Base-by-base conservation (phyloP, 2,797 vertebrate genomes). In the Thripadectes ignobilis region DNA sequence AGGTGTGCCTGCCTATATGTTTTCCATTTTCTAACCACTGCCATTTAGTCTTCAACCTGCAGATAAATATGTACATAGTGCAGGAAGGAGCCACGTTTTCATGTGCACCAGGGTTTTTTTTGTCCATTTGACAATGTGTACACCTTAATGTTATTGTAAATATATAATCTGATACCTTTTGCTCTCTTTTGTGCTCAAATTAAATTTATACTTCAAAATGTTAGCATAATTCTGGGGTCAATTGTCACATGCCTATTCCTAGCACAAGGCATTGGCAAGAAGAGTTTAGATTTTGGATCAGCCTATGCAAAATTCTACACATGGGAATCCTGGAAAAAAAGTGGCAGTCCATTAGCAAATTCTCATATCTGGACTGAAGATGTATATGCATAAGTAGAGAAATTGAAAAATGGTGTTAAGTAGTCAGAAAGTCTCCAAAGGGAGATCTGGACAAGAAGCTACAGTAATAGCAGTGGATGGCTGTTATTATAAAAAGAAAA, bases 341-440 rank as follows among this genome's bases (percentile, higher is more conserved):
- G 34, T 93, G 93, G 89, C 92, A 92, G 85, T 96, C 95, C 96
- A 85, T 96, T 96, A 97, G 89, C 83, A 91, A 76, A 93, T 94
- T 76, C 73, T 97, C 59, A 6, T 87, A 91, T 23, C 92, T 57
- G 82, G 89, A 92, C 89, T 97, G 93, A 96, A 97, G 95, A 97
- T 96, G 93, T 95, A 94, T 95, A 93, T 89, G 89, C 92, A 72
- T 91, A 95, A 96, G 91, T 73, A 74, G 90, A 95, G 94, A 96
- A 97, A 98, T 95, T 97, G 97, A 97, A 97, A 98, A 98, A 88
- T 94, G 84, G 63, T 96, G 97, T 96, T 97, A 98, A 97, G 97
- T 95, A 96, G 94, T 96, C 93, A 95, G 93, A 96, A 96, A 92
- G 95, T 95, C 97, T 97, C 97, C 93, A 94, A 97, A 89, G 95